Evolutionary conservation across 2,797 vertebrate genomes (phyloP).

Genomic region (Hippopotamyrus pictus): DNA sequence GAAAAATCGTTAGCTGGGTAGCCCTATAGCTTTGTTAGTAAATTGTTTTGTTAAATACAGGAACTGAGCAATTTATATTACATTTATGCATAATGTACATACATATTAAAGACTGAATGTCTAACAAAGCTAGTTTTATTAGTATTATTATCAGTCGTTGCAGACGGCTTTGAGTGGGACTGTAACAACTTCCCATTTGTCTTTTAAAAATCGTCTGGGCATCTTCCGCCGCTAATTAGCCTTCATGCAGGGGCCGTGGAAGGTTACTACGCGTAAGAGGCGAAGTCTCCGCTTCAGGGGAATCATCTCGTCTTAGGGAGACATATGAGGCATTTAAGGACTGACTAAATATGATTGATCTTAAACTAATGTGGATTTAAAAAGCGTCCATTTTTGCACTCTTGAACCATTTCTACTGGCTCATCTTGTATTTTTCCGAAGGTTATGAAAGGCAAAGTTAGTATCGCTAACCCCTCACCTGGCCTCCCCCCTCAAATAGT

Average conservation of each 20-base stretch:
- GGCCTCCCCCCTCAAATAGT: background rate
- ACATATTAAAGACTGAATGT: background rate
- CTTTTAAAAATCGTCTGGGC: background rate
- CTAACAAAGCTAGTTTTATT: background rate
- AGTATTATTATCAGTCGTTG: background rate
- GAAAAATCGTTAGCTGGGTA: background rate
- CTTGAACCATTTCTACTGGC: background rate
- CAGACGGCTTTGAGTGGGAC: background rate
- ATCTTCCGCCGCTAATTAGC: background rate
- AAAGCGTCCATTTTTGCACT: background rate
- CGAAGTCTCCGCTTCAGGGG: background rate
- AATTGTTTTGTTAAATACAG: background rate
- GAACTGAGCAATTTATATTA: background rate
- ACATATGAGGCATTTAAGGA: background rate
- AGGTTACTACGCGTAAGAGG: background rate
- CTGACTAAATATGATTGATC: background rate
- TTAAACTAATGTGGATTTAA: background rate
- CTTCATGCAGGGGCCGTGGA: background rate
- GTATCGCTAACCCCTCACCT: background rate
- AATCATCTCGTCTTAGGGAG: background rate
- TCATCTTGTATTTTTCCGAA: background rate
- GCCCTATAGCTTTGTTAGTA: background rate
- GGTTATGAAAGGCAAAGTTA: constrained; percentile 42
- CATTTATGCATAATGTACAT: background rate
- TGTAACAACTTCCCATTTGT: background rate